A percentile compares a stretch with the other conserved stretches of the same genome.
These are phyloP conservation scores for Mus minutoides DNA, from an alignment of 2,797 vertebrate genomes.

Conservation along the genomic window DNA sequence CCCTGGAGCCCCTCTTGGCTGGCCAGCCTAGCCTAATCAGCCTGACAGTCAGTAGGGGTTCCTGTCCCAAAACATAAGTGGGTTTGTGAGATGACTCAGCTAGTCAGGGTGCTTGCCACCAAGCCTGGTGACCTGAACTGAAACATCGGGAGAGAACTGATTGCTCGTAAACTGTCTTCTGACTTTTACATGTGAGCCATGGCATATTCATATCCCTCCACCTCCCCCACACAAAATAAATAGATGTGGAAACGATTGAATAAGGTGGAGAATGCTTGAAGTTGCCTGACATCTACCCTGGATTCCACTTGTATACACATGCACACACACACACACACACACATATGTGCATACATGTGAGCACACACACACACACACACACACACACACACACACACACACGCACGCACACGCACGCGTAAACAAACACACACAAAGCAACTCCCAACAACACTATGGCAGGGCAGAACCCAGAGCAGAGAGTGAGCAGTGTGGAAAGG, in stretches of 20 bases:
- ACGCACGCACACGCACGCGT: too few relatives aligned
- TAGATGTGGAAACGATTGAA: not conserved
- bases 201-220: accelerated
- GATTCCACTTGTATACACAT: not conserved
- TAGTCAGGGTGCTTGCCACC: not conserved
- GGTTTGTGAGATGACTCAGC: not conserved
- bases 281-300: not conserved
- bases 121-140: too few relatives aligned
- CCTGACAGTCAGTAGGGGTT: not conserved
- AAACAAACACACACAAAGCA: not conserved
- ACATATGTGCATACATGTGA: not conserved
- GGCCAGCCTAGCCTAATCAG: not conserved
- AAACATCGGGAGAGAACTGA: not conserved
- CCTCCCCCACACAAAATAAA: not conserved
- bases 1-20: not conserved
- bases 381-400: not conserved
- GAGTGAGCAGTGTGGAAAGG: accelerated
- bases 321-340: not conserved
- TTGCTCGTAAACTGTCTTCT: not conserved
- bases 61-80: not conserved
- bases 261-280: not conserved
- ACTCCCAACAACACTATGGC: accelerated
- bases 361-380: accelerated
- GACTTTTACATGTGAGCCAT: not conserved
- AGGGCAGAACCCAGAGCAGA: not conserved